Base-by-base conservation (phyloP, 2,888 invertebrate genomes). In the Hypercompe scribonia region DNA sequence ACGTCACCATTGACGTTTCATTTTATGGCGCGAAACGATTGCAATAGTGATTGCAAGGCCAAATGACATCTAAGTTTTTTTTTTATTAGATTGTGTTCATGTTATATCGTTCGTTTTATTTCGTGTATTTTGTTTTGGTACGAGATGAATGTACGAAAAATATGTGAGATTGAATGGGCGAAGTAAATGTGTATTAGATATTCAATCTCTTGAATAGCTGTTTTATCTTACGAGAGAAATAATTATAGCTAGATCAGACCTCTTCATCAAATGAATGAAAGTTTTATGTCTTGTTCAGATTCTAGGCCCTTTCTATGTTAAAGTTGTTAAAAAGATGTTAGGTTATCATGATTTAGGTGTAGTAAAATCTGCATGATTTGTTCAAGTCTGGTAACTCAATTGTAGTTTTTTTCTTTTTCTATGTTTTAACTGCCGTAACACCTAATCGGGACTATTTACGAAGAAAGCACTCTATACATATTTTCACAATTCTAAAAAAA, bases 31-130 rank as follows among this genome's bases (percentile, higher is more conserved):
- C 54, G 76, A 80, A 73, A 82, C 78, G 79, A 84, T 84, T 85
- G 81, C 83, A 83, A 80, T 80, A 78, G 73, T 80, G 79, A 84
- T 84, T 80, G 83, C 79, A 84, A 77, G 76, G 65, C 68, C 28
- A 65, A 77, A 85, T 82, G 82, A 81, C 84, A 82, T 84, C 78
- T 82, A 79, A 79, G n/a, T n/a, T 84, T 84, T 84, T 84, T 54
- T 83, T 83, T 84, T 84, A 82, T 84, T 78, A 75, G 77, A 82
- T 84, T 73, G 74, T 73, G 72, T 73, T 75, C 69, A 77, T 82
- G 78, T 78, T 70, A 75, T 77, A 64, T 68, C 74, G 65, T 28
- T 70, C 66, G 67, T 75, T 83, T 78, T 83, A 76, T 84, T 75
- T 77, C 65, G 61, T 75, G 18, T 73, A 71, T 81, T 61, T 84